Base-by-base conservation (phyloP, 2,797 vertebrate species). In the Florisuga fusca region DNA sequence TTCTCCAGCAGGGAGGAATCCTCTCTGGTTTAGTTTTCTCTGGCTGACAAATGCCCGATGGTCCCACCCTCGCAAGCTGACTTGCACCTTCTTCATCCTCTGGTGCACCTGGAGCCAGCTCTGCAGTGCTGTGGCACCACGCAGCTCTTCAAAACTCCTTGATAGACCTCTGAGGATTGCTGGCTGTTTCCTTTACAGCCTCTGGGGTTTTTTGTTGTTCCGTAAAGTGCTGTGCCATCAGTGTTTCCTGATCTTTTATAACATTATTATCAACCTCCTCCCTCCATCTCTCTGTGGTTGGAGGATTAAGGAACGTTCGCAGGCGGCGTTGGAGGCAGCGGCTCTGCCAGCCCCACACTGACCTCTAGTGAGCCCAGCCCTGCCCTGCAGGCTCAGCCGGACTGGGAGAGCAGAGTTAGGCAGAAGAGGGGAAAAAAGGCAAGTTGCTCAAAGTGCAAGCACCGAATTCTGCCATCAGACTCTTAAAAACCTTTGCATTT, bases 291-390 rank as follows among this genome's bases (percentile, higher is more conserved):
- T 20, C 12, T 36, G 82, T 68, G 55, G 61, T 3, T 51, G 55
- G 58, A 41, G 33, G 75, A 69, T 66, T 76, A 54, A 83, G 76
- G 55, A 54, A 13, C 6, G 43, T 38, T 59, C 19, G 4, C 64
- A 22, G 17, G 5, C 46, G 3, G 8, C 4, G 16, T 9, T 15
- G 4, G 38, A 26, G 59, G 31, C 53, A 31, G 16, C 21, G 53
- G 46, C 79, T 95, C 75, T 77, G 55, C 55, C 71, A 75, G 91
- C 91, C 66, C 79, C 83, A 96, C 84, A n/a, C 85, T 94, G 93
- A 86, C 94, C 89, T 95, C 95, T 94, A 86, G 94, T 84, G 96
- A 95, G 43, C 6, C 29, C 83, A 43, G 71, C 21, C 61, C 41
- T 51, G 21, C 6, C 9, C n/a, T 93, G 66, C 68, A 81, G 66